phyloP scores from a whole-genome alignment of 1,140 invertebrate genomes.

The Glossosoma conforme region DNA sequence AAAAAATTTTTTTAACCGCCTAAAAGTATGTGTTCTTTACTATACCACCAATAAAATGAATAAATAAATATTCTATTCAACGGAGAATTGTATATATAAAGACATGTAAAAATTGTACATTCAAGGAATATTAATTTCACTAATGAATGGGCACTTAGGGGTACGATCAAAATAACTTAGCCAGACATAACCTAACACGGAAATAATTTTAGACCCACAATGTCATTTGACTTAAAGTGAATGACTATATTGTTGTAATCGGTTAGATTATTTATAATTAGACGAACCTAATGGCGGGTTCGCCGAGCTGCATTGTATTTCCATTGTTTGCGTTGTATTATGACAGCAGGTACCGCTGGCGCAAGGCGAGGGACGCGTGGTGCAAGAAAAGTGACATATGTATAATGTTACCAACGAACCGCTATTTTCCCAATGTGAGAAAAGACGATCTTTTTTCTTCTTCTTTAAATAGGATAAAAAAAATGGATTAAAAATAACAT shows the following conservation, averaged over 20 bases:
- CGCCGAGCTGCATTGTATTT: constrained; percentile 40
- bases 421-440: no score
- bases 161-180: no score
- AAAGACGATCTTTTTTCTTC: no score
- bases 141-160: no score
- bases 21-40: no score
- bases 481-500: no score
- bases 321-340: constrained; percentile 35
- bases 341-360: constrained; percentile 15
- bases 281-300: constrained; percentile 44
- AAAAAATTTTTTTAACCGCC: constrained; percentile 10
- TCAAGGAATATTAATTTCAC: no score
- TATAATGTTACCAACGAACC: no score
- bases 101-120: no score
- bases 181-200: constrained; percentile 21
- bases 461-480: no score
- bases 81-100: not conserved
- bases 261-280: constrained; percentile 15
- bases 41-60: no score
- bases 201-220: constrained; percentile 1
- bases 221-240: constrained; percentile 11
- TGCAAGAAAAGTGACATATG: no score
- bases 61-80: not conserved
- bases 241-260: not conserved
- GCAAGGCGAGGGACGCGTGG: constrained; percentile 8